These are phyloP conservation scores for Zoanthus sociatus DNA, from an alignment of 92 coral and sea anemone genomes.

Conservation along the genomic window DNA sequence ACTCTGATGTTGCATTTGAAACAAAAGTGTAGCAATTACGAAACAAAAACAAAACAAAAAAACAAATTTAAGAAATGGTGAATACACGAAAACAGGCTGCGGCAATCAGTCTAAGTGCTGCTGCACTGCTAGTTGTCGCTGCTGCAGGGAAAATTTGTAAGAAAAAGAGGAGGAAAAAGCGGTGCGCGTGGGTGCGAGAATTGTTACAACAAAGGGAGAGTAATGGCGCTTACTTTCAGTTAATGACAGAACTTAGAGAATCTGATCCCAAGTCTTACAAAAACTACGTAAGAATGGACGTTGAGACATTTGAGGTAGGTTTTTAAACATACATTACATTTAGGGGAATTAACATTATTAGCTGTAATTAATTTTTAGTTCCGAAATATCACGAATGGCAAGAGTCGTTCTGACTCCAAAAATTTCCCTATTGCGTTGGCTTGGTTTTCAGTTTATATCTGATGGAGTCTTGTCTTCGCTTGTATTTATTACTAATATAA, in stretches of 20 bases:
- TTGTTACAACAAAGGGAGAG: constrained; percentile 12
- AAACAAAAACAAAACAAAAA: not conserved
- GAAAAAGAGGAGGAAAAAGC: not conserved
- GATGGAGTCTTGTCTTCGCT: too few species aligned
- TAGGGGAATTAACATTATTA: too few species aligned
- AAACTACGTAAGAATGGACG: constrained; percentile 45
- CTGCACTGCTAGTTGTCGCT: not conserved
- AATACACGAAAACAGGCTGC: not conserved
- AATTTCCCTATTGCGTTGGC: too few species aligned
- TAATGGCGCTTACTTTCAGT: constrained; percentile 41
- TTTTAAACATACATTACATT: too few species aligned
- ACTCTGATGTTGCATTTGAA: too few species aligned
- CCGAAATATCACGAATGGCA: too few species aligned
- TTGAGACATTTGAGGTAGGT: constrained; percentile 49
- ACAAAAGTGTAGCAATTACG: not conserved
- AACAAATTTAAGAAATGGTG: not conserved
- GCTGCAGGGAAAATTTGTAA: not conserved
- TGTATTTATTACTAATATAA: too few species aligned
- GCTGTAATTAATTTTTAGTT: too few species aligned
- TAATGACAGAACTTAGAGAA: constrained; percentile 43
- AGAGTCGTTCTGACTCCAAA: too few species aligned
- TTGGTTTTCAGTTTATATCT: too few species aligned
- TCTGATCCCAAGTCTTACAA: constrained; percentile 42
- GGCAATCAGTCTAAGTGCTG: not conserved
- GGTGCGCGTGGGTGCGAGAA: constrained; percentile 43